Conservation (phyloP, 1,140 invertebrate genomes). For the Scaptomyza graminum region DNA sequence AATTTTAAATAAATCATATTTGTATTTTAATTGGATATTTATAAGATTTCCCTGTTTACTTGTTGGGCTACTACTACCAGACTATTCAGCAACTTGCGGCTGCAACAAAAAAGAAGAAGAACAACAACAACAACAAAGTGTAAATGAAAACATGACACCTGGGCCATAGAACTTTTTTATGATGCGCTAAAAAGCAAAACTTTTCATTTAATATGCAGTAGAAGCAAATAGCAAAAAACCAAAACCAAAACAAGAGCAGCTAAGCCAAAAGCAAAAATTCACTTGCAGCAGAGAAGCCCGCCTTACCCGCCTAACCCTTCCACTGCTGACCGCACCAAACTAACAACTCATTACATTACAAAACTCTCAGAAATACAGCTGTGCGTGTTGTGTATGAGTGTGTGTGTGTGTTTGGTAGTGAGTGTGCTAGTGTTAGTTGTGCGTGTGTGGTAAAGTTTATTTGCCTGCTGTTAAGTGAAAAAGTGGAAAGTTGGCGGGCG, state of each 20-base stretch:
- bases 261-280: constrained; percentile 7
- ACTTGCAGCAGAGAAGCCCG: neutral
- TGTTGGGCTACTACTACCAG: too few species aligned
- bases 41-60: constrained; percentile 17
- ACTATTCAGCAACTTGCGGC: constrained; percentile 7
- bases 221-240: constrained; percentile 18
- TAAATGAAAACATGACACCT: constrained; percentile 82
- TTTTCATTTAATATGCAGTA: constrained; percentile 68
- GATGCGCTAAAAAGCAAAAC: constrained; percentile 67
- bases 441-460: constrained; percentile 58
- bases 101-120: constrained; percentile 9
- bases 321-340: constrained; percentile 22
- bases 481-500: neutral
- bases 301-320: neutral
- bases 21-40: constrained; percentile 5
- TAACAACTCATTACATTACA: constrained; percentile 52
- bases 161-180: constrained; percentile 67
- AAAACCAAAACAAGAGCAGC: neutral
- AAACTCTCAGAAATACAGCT: constrained; percentile 39
- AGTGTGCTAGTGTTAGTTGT: constrained; percentile 10
- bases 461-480: constrained; percentile 38
- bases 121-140: constrained; percentile 46
- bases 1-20: too few species aligned
- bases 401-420: neutral
- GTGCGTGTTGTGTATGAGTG: constrained; percentile 1